A percentile compares a stretch with the other conserved stretches of the same genome.
These are phyloP conservation scores for Podarcis raffonei DNA, from an alignment of 2,113 vertebrate species.

Conservation along the genomic window DNA sequence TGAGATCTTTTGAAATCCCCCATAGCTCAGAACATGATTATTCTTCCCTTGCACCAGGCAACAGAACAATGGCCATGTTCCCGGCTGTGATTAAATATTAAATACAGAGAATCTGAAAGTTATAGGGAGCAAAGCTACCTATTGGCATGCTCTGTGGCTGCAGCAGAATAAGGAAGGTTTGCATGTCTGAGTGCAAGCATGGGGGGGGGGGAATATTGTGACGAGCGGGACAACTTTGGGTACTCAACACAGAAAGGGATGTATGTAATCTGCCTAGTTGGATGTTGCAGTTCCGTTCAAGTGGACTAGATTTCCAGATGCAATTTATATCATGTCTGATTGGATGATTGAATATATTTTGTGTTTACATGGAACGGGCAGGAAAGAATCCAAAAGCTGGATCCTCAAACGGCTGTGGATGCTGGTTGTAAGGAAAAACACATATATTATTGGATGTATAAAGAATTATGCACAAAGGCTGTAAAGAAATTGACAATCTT, in stretches of 20 bases:
- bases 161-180: not conserved
- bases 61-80: not conserved
- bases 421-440: not conserved
- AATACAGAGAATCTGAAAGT: not conserved
- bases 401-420: not conserved
- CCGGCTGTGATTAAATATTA: not conserved
- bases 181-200: not conserved
- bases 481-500: not conserved
- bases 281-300: not conserved
- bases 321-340: not conserved
- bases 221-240: not conserved
- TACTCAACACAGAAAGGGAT: not conserved
- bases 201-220: not conserved
- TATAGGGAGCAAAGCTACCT: not conserved
- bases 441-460: not conserved
- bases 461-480: not conserved
- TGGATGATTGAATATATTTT: not conserved
- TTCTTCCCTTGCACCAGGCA: not conserved
- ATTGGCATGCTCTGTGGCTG: not conserved
- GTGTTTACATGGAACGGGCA: not conserved
- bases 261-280: not conserved
- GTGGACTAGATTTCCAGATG: not conserved
- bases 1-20: not conserved
- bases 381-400: too few species aligned
- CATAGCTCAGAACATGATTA: not conserved